Evolutionary conservation across 2,888 invertebrate species (phyloP).

Genomic region (Agelastica alni): DNA sequence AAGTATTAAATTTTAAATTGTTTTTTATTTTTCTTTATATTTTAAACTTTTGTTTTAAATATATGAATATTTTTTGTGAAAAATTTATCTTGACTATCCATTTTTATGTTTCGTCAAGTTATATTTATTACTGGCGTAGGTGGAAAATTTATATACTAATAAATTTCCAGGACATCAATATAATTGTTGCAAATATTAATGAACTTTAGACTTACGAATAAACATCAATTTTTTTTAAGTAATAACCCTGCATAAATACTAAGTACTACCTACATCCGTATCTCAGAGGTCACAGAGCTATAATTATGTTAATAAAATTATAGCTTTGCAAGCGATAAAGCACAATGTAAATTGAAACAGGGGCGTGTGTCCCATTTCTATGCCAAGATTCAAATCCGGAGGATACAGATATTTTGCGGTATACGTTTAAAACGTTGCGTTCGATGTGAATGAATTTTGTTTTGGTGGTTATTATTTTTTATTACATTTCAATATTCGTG

Average conservation of each 20-base stretch:
- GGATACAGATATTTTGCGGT: slow-evolving; percentile 8
- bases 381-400: slow-evolving; percentile 9
- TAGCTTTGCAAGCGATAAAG: slow-evolving; percentile 26
- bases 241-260: slow-evolving; percentile 26
- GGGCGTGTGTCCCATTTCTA: slow-evolving; percentile 27
- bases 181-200: slow-evolving; percentile 5
- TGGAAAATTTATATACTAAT: no score
- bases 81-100: no score
- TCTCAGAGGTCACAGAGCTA: slow-evolving; percentile 23
- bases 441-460: no score
- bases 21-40: no score
- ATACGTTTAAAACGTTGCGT: no score
- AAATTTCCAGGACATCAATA: background rate
- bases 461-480: no score
- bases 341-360: slow-evolving; percentile 30
- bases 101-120: no score
- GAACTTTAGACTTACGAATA: slow-evolving; percentile 6
- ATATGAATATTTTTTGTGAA: no score
- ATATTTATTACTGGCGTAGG: no score
- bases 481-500: no score
- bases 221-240: slow-evolving; percentile 13
- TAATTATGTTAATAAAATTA: slow-evolving; percentile 36
- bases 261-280: slow-evolving; percentile 30
- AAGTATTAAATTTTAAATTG: no score
- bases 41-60: no score